Conservation (phyloP, 92 coral and sea anemone genomes). For the Meandrina meandrites region DNA sequence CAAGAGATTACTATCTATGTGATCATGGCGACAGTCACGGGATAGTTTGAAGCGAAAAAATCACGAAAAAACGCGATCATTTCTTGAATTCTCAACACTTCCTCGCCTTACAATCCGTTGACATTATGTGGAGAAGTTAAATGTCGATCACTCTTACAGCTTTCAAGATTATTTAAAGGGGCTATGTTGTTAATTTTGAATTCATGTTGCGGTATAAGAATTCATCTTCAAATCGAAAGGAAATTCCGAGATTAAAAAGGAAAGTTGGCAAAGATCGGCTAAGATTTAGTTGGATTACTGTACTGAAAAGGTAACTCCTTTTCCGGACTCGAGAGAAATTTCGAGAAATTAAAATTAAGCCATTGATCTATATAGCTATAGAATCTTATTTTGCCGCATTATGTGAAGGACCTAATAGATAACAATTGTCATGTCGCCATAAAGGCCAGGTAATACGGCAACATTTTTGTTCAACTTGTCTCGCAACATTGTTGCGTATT, state of each 20-base stretch:
- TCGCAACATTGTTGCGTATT: too few relatives aligned
- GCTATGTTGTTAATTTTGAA: neutral
- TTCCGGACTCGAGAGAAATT: neutral
- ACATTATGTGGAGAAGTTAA: neutral
- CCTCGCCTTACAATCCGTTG: neutral
- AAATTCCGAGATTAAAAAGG: neutral
- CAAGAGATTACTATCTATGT: neutral
- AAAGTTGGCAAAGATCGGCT: neutral
- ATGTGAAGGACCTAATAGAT: neutral
- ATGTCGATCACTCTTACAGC: neutral
- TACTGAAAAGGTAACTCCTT: neutral
- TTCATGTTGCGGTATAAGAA: neutral
- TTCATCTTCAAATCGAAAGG: neutral
- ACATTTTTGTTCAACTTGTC: too few relatives aligned
- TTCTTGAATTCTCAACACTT: neutral
- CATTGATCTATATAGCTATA: neutral
- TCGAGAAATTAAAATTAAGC: neutral
- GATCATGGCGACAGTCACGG: neutral
- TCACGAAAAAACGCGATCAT: neutral
- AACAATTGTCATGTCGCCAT: neutral
- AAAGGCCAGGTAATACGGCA: too few relatives aligned
- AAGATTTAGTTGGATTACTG: neutral
- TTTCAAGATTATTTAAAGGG: neutral
- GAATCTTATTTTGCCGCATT: neutral
- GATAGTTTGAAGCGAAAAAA: neutral